Base-by-base conservation (phyloP, 2,888 invertebrate species). In the Phortica magna region DNA sequence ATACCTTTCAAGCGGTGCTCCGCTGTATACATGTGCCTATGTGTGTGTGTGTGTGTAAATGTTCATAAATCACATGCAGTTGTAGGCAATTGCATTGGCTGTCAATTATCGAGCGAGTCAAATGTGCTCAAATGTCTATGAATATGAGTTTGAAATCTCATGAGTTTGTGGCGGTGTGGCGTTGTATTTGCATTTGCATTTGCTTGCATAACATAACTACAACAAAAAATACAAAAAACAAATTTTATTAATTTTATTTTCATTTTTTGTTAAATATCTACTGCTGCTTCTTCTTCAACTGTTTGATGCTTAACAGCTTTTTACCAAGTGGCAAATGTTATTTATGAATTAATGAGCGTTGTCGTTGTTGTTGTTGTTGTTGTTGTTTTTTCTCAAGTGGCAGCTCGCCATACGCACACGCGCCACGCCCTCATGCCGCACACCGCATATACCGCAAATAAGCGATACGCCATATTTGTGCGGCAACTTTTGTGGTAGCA, bases 291-390 rank as follows among this genome's bases (percentile, higher is more conserved):
- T 31, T 31, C 31, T 31, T 31, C 2, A 31, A 31, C 31, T 31
- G 1, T 65, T 65, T 31, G 10, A 65, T 65, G 22, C 41, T 65
- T 65, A 65, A 41, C 14, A 14, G 41, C 65, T 65, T 65, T 64
- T 65, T 65, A 65, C 65, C 65, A 65, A 65, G 65, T 65, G 41
- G 65, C 65, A 65, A 65, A 65, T 65, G 41, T 39, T 65, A 65
- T 65, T 65, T 65, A 39, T 65, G 41, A 65, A 41, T 39, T 65
- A 65, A 41, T 41, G 41, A 41, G 39, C 41, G 19, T 39, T 39
- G 14, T 59, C n/a, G 59, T 17, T 59, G 19, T 1, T 57, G 17
- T 57, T 57, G n/a, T 57, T 57, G 17, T 57, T 57, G 17, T 65
- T 65, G 14, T 65, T 17, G 17, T 39, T 65, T 17, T 7, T 39